phyloP scores from a whole-genome alignment of 2,113 vertebrate genomes.

The Vimba vimba region DNA sequence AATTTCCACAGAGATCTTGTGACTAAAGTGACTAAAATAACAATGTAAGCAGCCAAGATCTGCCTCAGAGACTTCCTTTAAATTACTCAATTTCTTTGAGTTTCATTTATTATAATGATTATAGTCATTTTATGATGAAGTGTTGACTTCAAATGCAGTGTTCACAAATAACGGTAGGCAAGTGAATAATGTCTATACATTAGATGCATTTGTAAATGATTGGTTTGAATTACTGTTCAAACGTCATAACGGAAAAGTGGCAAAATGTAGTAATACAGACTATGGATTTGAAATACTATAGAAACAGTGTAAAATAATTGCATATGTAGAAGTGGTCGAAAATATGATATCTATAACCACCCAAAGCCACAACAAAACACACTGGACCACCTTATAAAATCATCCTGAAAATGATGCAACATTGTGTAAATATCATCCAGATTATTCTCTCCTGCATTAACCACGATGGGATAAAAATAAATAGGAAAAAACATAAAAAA shows the following conservation, averaged over 20 bases:
- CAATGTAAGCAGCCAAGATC: constrained; percentile 4
- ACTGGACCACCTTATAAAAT: not conserved
- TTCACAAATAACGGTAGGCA: not conserved
- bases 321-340: not conserved
- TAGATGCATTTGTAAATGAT: not conserved
- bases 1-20: constrained; percentile 4
- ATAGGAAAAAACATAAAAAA: constrained; percentile 31
- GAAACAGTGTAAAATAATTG: not conserved
- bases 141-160: not conserved
- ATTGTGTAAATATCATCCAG: constrained; percentile 33
- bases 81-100: constrained; percentile 12
- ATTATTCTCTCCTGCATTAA: constrained; percentile 38
- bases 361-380: not conserved
- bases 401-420: constrained; percentile 46
- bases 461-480: constrained; percentile 13
- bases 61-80: constrained; percentile 18
- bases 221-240: not conserved
- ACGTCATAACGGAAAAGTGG: not conserved
- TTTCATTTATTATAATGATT: constrained; percentile 16
- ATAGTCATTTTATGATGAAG: constrained; percentile 23
- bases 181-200: too few relatives aligned
- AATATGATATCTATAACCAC: not conserved
- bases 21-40: constrained; percentile 5
- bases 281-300: not conserved
- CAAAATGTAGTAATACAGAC: not conserved